Evolutionary conservation across 2,797 vertebrate genomes (phyloP), one percentile per base, ranked within the genome.

Genomic region (Mallotus villosus): DNA sequence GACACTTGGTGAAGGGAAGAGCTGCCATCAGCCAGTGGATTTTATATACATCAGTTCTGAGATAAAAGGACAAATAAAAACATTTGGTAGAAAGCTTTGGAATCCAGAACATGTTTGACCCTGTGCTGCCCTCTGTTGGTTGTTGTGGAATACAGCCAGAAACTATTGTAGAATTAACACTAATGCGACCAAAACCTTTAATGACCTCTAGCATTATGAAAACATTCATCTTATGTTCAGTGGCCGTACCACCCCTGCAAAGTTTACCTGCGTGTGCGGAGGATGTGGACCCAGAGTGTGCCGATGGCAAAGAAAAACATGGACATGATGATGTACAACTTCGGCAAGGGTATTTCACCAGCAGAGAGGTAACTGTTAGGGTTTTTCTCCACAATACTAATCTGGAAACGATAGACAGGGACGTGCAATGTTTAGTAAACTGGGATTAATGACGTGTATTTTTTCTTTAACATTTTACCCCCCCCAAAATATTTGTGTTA

Each of bases 21-120:
- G 94, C 93, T 1, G 94, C 93, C 95, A 96, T 95, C 53, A 96
- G 82, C 95, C 95, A 96, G 81, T 95, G 95, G 86, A 95, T 96
- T 85, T 95, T 96, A 81, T 95, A 96, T 0, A 94, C 94, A 22
- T 96, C 94, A 17, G 88, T 92, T 85, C 95, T 95, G 67, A 0
- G 4, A 16, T 51, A 46, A 46, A 46, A 46, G 12, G 11, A 46
- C 41, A 46, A 41, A 41, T 41, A 41, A 46, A 46, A 46, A 12
- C 12, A 14, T 46, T 46, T 46, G 41, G 12, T 46, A 12, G 12
- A 46, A 46, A 12, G 12, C 12, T 46, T 46, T 46, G 1, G 41
- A 46, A 12, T 46, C 41, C 41, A 46, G 11, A 46, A 46, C 41
- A 46, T 46, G 41, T 46, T 46, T 46, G 41, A 46, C 41, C 2